Evolutionary conservation across 1,140 invertebrate species (phyloP).

Genomic region (Rhopalosiphum padi): DNA sequence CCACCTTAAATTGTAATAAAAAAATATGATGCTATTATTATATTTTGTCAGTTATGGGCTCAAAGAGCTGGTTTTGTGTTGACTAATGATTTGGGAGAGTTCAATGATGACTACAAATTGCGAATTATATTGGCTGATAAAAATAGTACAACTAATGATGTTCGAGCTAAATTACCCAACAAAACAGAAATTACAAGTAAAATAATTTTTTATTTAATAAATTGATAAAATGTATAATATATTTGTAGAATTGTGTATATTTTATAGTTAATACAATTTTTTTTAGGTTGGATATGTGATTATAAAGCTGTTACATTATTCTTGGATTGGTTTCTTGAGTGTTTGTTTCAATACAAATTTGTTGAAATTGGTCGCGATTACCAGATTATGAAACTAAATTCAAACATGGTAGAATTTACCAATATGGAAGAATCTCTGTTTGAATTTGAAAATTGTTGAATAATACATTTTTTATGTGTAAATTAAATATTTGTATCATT

Average conservation of each 20-base stretch:
- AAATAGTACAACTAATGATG: background rate
- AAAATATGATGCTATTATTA: background rate
- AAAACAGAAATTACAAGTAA: background rate
- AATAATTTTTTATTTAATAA: background rate
- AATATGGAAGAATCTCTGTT: conserved; percentile 23
- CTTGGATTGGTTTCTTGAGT: conserved; percentile 34
- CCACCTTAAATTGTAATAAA: background rate
- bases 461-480: background rate
- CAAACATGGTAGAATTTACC: background rate
- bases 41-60: background rate
- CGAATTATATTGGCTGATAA: background rate
- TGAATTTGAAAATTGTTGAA: background rate
- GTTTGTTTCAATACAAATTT: conserved; percentile 36
- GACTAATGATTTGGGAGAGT: background rate
- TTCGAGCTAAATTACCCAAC: background rate
- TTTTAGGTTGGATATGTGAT: conserved; percentile 8
- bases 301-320: conserved; percentile 26
- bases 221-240: background rate
- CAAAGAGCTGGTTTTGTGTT: conserved; percentile 34
- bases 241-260: background rate
- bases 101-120: background rate
- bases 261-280: background rate
- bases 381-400: background rate
- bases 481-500: background rate
- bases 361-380: background rate